Conservation (phyloP, 2,888 invertebrate species). For the Folsomia manolachei region DNA sequence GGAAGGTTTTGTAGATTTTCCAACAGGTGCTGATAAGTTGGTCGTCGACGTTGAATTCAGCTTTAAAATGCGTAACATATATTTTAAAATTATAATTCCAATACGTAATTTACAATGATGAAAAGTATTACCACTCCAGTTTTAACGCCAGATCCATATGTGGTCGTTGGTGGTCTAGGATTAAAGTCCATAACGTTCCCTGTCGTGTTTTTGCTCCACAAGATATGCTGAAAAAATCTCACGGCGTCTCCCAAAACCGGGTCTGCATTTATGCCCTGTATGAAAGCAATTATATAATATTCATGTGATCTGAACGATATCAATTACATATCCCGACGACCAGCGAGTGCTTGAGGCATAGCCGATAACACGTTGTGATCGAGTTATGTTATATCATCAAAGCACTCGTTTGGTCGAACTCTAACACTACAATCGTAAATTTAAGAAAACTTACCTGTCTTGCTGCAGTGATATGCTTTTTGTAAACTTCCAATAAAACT, state of each 20-base stretch:
- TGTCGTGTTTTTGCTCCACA: constrained; percentile 3
- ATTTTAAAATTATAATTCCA: too few relatives aligned
- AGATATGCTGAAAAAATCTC: constrained; percentile 12
- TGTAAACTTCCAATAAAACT: constrained; percentile 63
- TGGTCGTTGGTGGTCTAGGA: background rate
- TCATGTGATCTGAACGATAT: background rate
- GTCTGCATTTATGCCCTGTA: background rate
- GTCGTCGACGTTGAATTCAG: too few relatives aligned
- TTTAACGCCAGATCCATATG: too few relatives aligned
- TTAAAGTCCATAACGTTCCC: background rate
- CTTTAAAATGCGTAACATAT: background rate
- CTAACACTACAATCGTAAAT: background rate
- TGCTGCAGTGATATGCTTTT: constrained; percentile 51
- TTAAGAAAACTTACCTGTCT: background rate
- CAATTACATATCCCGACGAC: too few relatives aligned
- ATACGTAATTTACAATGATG: too few relatives aligned
- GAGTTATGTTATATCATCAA: too few relatives aligned
- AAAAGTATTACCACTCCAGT: too few relatives aligned
- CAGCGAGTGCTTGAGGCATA: too few relatives aligned
- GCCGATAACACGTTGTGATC: too few relatives aligned
- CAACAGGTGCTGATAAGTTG: background rate
- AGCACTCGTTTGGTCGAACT: too few relatives aligned
- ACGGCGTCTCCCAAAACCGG: background rate
- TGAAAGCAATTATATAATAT: background rate
- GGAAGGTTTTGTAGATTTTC: too few relatives aligned